Evolutionary conservation across 2,888 invertebrate genomes (phyloP), one percentile per base, ranked within the genome.

Genomic region (Dryomyza anilis): DNA sequence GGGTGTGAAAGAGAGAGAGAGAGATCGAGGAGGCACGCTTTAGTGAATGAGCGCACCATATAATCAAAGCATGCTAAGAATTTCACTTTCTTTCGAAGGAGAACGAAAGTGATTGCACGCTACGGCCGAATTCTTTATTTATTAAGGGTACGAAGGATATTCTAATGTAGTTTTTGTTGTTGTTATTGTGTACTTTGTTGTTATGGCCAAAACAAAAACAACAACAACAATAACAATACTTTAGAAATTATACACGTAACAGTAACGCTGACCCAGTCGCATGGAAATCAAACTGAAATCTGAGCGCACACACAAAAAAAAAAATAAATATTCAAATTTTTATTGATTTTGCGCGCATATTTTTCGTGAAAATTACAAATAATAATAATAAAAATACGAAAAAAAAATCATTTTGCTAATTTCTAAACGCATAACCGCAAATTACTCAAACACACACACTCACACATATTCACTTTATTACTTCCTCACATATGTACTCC

Each of bases 281-380:
- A 48, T 21, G 48, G 21, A 12, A 23, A 50, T 23, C 7, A 50
- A 10, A 23, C 19, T 14, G 14, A 7, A 21, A 23, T 25, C 48
- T 67, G 65, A 53, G 67, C 64, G 67, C 67, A 70, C 72, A 72
- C 76, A 73, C 29, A 16, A 7, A 14, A 76, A 77, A n/a, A n/a
- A n/a, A n/a, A n/a, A n/a, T n/a, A n/a, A 76, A 78, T 80, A 79
- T 79, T 80, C 78, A 80, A 79, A 80, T 79, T 79, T 72, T 72
- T 80, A 79, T 79, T 72, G 79, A 79, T 79, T 79, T 80, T 76
- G 70, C 71, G 66, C 66, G 69, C 69, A 61, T 52, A 53, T n/a
- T n/a, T 61, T 61, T 61, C 53, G 70, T 67, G 67, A 67, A 70
- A 60, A 65, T 30, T 46, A 39, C 25, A n/a, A 8, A 30, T n/a